A percentile compares a stretch with the other conserved stretches of the same genome.
Conservation (phyloP, 2,113 vertebrate genomes). For the Canis aureus region DNA sequence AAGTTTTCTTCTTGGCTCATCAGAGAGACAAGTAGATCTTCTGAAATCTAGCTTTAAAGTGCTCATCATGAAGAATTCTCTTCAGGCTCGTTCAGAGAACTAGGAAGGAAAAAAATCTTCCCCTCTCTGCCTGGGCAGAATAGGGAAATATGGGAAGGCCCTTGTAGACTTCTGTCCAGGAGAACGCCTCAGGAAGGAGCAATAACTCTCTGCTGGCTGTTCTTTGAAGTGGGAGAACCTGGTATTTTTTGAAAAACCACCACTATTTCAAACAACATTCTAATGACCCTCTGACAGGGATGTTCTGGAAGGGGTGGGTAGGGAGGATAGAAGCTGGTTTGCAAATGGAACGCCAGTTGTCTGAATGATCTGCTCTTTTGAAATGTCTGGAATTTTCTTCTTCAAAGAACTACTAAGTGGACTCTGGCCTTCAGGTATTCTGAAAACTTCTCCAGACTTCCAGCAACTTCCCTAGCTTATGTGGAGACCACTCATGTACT, state of each 20-base stretch:
- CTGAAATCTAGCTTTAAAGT: slow-evolving; percentile 1
- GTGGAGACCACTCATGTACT: background rate
- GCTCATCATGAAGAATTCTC: background rate
- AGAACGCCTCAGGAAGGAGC: background rate
- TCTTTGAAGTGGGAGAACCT: slow-evolving; percentile 53
- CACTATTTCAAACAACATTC: slow-evolving; percentile 25
- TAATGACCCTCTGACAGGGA: background rate
- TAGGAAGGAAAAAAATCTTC: background rate
- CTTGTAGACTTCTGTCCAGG: background rate
- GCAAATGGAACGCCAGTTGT: background rate
- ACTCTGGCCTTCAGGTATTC: slow-evolving; percentile 46
- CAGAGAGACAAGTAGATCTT: background rate
- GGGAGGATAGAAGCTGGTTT: background rate
- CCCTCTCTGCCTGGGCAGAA: background rate
- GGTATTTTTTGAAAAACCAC: slow-evolving; percentile 17
- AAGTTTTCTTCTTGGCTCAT: background rate
- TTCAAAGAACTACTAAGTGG: background rate
- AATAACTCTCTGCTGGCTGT: background rate
- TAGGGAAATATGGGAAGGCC: background rate
- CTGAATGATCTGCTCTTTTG: background rate
- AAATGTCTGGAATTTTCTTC: slow-evolving; percentile 63
- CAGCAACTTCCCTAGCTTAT: background rate
- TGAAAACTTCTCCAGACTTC: slow-evolving; percentile 34
- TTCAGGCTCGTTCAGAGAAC: background rate
- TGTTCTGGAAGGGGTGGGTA: background rate